Evolutionary conservation across 2,888 invertebrate species (phyloP).

Genomic region (Uloborus plumipes): DNA sequence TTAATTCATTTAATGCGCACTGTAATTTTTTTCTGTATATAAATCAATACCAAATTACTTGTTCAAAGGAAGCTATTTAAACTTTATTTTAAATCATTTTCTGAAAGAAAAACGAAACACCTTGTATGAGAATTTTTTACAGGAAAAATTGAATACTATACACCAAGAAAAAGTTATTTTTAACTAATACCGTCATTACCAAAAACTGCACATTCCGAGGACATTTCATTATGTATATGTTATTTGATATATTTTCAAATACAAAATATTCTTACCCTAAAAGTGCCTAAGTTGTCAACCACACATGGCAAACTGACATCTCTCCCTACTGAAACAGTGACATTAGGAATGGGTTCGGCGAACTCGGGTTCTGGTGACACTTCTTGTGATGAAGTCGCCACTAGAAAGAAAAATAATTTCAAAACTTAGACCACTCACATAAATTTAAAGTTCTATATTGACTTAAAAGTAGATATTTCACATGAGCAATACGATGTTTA

Average conservation of each 20-base stretch:
- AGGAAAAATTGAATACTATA: too few relatives aligned
- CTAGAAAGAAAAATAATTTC: conserved; percentile 28
- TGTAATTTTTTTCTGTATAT: too few relatives aligned
- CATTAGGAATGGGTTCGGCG: conserved; percentile 89
- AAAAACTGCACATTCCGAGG: neutral
- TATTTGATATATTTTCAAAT: neutral
- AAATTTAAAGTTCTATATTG: too few relatives aligned
- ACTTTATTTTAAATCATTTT: neutral
- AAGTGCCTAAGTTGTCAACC: conserved; percentile 85
- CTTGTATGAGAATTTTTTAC: too few relatives aligned
- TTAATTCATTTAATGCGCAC: too few relatives aligned
- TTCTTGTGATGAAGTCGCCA: conserved; percentile 43
- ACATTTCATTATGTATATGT: neutral
- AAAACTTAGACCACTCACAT: too few relatives aligned
- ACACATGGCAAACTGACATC: conserved; percentile 90
- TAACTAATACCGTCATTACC: neutral
- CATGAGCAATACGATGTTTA: too few relatives aligned
- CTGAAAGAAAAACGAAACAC: too few relatives aligned
- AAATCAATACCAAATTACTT: too few relatives aligned
- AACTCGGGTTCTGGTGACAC: conserved; percentile 74
- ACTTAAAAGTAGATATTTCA: too few relatives aligned
- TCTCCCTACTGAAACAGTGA: conserved; percentile 88
- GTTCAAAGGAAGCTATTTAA: neutral
- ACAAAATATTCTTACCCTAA: conserved; percentile 38
- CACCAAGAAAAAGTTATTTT: too few relatives aligned